phyloP scores from a whole-genome alignment of 2,888 invertebrate species.

The Spilarctia lutea region DNA sequence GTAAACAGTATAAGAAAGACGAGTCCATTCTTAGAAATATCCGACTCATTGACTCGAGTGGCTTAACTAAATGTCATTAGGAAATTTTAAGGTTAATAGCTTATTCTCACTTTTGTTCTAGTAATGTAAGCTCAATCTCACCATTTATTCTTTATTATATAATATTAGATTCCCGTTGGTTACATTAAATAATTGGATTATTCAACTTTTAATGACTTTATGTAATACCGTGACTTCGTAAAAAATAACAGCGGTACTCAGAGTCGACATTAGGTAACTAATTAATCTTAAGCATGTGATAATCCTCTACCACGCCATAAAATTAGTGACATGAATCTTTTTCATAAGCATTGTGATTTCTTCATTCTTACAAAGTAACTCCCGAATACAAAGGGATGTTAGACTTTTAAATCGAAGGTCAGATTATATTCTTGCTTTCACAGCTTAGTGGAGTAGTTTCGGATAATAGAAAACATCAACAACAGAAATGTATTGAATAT shows the following conservation, averaged over 20 bases:
- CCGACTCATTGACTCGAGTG: slow-evolving; percentile 9
- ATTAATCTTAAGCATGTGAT: neutral
- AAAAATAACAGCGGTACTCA: slow-evolving; percentile 28
- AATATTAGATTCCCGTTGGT: slow-evolving; percentile 45
- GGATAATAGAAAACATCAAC: neutral
- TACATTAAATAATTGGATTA: slow-evolving; percentile 50
- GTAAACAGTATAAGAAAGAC: slow-evolving; percentile 10
- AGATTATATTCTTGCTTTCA: neutral
- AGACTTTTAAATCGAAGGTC: neutral
- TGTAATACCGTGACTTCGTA: slow-evolving; percentile 46
- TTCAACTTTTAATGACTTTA: slow-evolving; percentile 50
- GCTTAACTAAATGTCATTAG: slow-evolving; percentile 24
- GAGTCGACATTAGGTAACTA: slow-evolving; percentile 13
- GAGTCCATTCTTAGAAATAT: slow-evolving; percentile 1
- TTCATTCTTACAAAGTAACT: neutral
- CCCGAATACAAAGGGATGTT: neutral
- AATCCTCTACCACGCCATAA: neutral
- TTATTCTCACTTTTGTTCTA: slow-evolving; percentile 31
- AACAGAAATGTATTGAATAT: neutral
- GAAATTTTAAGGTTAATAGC: slow-evolving; percentile 27
- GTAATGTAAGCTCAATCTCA: slow-evolving; percentile 30
- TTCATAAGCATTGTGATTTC: neutral
- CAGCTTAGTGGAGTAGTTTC: neutral
- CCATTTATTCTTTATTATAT: slow-evolving; percentile 41
- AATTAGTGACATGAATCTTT: neutral